A percentile compares a stretch with the other conserved stretches of the same genome.
phyloP scores from a whole-genome alignment of 1,140 invertebrate genomes.

The Cotesia glomerata region DNA sequence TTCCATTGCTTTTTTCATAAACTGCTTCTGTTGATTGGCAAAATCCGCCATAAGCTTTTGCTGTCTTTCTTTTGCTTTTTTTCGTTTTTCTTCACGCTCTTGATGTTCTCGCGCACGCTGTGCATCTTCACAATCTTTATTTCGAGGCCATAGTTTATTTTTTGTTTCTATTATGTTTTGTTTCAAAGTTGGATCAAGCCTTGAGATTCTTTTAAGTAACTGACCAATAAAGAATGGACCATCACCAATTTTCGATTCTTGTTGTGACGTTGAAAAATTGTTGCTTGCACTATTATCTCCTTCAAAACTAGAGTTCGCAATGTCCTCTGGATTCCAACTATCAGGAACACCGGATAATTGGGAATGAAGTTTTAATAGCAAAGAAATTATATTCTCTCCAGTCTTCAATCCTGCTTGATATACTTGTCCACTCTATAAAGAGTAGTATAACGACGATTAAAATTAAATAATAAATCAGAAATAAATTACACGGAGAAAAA shows the following conservation, averaged over 20 bases:
- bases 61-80: slow-evolving; percentile 86
- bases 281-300: slow-evolving; percentile 43
- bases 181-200: slow-evolving; percentile 73
- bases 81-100: slow-evolving; percentile 81
- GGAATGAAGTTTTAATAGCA: slow-evolving; percentile 91
- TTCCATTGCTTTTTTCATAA: slow-evolving; percentile 85
- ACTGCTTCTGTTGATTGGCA: slow-evolving; percentile 88
- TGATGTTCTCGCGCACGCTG: slow-evolving; percentile 73
- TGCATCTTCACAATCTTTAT: slow-evolving; percentile 78
- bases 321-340: slow-evolving; percentile 73
- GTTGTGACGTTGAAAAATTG: slow-evolving; percentile 40
- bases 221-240: slow-evolving; percentile 85
- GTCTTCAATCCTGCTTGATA: slow-evolving; percentile 69
- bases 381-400: slow-evolving; percentile 90
- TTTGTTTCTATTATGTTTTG: slow-evolving; percentile 73
- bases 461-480: neutral
- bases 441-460: neutral
- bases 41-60: slow-evolving; percentile 93
- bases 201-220: slow-evolving; percentile 75
- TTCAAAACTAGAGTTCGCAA: slow-evolving; percentile 59
- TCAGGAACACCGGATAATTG: slow-evolving; percentile 84
- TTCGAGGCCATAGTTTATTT: slow-evolving; percentile 77
- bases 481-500: neutral
- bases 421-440: slow-evolving; percentile 33
- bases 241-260: slow-evolving; percentile 77